Conservation (phyloP, 2,113 vertebrate genomes). For the Pycnonotus jocosus region DNA sequence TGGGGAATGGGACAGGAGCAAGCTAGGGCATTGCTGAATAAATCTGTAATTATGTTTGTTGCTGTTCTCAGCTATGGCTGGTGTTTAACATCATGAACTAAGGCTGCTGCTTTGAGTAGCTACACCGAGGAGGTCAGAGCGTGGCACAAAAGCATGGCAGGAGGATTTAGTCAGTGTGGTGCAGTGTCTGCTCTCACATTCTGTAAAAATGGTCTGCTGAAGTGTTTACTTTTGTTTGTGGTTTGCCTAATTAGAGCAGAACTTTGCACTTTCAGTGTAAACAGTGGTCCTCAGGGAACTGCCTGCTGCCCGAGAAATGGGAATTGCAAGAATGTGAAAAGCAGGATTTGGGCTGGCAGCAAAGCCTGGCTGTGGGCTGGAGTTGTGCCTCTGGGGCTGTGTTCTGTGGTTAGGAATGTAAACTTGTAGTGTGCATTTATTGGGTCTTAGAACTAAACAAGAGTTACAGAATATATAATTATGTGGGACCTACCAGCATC, state of each 20-base stretch:
- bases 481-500: neutral
- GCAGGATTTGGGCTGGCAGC: neutral
- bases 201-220: neutral
- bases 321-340: neutral
- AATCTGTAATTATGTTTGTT: neutral
- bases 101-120: neutral
- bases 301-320: neutral
- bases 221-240: neutral
- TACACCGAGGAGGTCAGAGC: fast-evolving
- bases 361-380: neutral
- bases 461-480: neutral
- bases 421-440: neutral
- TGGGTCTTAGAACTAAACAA: neutral
- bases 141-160: neutral
- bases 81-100: fast-evolving
- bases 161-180: neutral
- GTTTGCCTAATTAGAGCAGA: conserved; percentile 11
- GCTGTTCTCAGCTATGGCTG: neutral
- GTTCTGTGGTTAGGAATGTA: neutral
- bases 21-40: neutral
- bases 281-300: neutral
- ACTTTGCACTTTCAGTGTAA: conserved; percentile 25
- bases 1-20: neutral
- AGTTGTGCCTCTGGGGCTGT: neutral
- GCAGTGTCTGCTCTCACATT: neutral